Evolutionary conservation across 2,888 invertebrate genomes (phyloP).

Genomic region (Acutogordius australiensis): DNA sequence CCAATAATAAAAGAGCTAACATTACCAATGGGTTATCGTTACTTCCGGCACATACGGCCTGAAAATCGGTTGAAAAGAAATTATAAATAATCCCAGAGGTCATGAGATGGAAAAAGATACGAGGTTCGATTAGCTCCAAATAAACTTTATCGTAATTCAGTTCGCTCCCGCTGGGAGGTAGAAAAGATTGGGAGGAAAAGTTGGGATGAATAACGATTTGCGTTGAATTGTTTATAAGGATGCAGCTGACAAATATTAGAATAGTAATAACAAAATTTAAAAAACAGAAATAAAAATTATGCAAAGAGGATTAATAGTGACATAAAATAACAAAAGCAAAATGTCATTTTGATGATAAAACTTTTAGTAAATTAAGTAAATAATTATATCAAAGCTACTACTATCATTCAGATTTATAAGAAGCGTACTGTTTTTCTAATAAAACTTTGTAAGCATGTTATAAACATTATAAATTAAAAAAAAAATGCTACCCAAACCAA

Average conservation of each 20-base stretch:
- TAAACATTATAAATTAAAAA: no score
- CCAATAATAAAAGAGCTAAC: no score
- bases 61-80: conserved; percentile 6
- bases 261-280: no score
- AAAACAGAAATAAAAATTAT: background rate
- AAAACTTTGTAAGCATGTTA: no score
- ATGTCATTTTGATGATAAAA: no score
- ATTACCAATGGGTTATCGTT: background rate
- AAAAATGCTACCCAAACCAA: no score
- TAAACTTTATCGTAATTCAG: background rate
- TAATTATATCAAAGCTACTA: no score
- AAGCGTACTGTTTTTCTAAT: no score
- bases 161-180: background rate
- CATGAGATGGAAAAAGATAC: background rate
- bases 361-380: no score
- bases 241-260: no score
- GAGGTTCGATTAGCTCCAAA: background rate
- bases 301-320: background rate
- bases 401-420: no score
- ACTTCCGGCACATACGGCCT: background rate
- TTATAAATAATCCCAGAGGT: background rate
- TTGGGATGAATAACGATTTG: conserved; percentile 9
- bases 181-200: background rate
- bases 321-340: background rate
- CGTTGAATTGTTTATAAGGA: background rate